Conservation (phyloP, 2,888 invertebrate genomes). For the Diaperis boleti region DNA sequence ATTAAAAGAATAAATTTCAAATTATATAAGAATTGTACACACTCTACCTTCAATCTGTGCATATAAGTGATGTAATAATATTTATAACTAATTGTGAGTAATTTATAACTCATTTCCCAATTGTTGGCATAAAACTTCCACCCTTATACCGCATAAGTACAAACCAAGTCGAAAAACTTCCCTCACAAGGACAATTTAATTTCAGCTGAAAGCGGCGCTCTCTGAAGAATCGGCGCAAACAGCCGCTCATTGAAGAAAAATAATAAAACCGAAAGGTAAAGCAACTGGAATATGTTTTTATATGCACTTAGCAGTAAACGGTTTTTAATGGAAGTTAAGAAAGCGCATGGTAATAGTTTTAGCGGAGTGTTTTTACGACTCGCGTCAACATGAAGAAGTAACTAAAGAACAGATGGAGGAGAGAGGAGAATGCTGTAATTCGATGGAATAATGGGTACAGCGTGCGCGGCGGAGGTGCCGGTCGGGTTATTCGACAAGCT, state of each 20-base stretch:
- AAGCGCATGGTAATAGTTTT: constrained; percentile 30
- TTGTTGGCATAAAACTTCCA: constrained; percentile 10
- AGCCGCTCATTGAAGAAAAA: constrained; percentile 2
- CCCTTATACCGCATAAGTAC: background rate
- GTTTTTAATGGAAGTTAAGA: constrained; percentile 37
- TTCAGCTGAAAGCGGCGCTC: constrained; percentile 11
- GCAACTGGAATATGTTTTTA: constrained; percentile 35
- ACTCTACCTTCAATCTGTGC: no score
- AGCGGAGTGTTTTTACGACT: constrained; percentile 38
- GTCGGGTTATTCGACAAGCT: constrained; percentile 37
- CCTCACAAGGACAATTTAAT: constrained; percentile 26
- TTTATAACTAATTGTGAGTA: no score
- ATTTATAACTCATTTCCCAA: no score
- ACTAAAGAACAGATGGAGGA: constrained; percentile 14
- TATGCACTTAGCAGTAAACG: constrained; percentile 36
- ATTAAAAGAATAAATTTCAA: no score
- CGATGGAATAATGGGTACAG: constrained; percentile 23
- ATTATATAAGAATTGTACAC: no score
- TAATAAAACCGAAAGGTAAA: constrained; percentile 24
- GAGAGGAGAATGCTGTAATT: constrained; percentile 21
- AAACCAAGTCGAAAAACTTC: constrained; percentile 16
- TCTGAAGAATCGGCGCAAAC: constrained; percentile 2
- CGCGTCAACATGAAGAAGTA: constrained; percentile 33
- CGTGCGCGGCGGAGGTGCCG: constrained; percentile 27
- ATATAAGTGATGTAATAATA: no score